Evolutionary conservation across 2,797 vertebrate species (phyloP).

Genomic region (Sparus aurata): DNA sequence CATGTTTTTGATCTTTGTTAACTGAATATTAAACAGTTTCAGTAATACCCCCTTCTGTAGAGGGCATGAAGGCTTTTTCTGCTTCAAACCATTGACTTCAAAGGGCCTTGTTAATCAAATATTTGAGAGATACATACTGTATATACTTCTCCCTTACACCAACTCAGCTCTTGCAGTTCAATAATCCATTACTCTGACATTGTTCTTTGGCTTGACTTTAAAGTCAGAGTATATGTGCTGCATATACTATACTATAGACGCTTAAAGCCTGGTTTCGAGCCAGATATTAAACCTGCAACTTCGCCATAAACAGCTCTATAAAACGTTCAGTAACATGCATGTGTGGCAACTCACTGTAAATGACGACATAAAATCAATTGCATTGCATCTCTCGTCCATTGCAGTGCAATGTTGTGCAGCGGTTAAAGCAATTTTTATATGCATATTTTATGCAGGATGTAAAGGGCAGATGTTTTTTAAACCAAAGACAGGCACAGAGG

Average conservation of each 20-base stretch:
- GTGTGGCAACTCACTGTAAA: constrained; percentile 24
- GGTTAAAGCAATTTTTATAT: constrained; percentile 26
- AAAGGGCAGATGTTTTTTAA: constrained; percentile 22
- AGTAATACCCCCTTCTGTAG: constrained; percentile 64
- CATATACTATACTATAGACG: constrained; percentile 32
- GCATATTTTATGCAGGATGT: constrained; percentile 39
- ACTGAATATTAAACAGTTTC: constrained; percentile 79
- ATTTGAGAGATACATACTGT: constrained; percentile 66
- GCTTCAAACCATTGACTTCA: constrained; percentile 72
- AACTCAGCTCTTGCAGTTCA: constrained; percentile 46
- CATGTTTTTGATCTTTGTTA: constrained; percentile 78
- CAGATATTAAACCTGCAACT: constrained; percentile 53
- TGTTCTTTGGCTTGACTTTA: constrained; percentile 62
- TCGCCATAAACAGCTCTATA: constrained; percentile 39
- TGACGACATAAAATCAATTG: constrained; percentile 37
- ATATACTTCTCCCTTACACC: constrained; percentile 53
- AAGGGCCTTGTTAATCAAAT: constrained; percentile 71
- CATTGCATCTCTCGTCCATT: constrained; percentile 29
- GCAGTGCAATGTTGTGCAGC: constrained; percentile 23
- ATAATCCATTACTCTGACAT: constrained; percentile 61
- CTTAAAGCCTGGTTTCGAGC: constrained; percentile 32
- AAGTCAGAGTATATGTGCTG: constrained; percentile 48
- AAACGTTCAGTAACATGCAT: constrained; percentile 40
- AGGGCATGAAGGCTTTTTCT: constrained; percentile 52
- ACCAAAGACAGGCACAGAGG: constrained; percentile 12